Percentiles rank a stretch among this genome's conserved stretches.
These are phyloP conservation scores for Diprion similis DNA, from an alignment of 1,140 invertebrate species.

Conservation along the genomic window DNA sequence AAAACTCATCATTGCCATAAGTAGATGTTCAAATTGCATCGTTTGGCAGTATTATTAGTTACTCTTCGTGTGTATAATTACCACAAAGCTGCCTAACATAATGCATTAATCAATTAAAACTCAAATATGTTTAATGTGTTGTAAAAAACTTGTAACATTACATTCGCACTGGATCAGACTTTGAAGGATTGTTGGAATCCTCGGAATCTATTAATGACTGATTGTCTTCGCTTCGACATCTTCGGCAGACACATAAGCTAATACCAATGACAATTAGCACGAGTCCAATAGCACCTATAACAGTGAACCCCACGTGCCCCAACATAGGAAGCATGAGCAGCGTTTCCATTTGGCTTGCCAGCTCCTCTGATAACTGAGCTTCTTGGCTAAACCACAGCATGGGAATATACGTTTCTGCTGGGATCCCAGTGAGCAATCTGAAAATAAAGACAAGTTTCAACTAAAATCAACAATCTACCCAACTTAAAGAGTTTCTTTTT, in stretches of 20 bases:
- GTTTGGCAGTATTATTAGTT: too few relatives aligned
- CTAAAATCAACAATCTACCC: constrained; percentile 14
- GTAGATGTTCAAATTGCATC: too few relatives aligned
- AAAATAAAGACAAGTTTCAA: constrained; percentile 32
- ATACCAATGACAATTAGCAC: constrained; percentile 58
- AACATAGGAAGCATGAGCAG: constrained; percentile 59
- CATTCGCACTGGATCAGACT: background rate
- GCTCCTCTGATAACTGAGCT: constrained; percentile 66
- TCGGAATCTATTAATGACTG: constrained; percentile 10
- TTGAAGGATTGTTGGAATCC: constrained; percentile 25
- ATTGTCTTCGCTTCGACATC: background rate
- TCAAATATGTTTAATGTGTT: background rate
- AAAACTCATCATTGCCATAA: too few relatives aligned
- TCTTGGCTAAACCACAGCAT: constrained; percentile 80
- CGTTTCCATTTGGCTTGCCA: constrained; percentile 65
- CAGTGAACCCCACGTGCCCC: constrained; percentile 62
- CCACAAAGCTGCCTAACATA: too few relatives aligned
- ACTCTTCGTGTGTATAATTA: too few relatives aligned
- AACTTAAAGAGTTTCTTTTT: constrained; percentile 14
- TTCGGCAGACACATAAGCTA: constrained; percentile 39
- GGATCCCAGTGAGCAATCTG: constrained; percentile 65
- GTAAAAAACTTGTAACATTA: background rate
- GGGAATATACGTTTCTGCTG: constrained; percentile 66
- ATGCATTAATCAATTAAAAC: background rate
- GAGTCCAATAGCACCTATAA: constrained; percentile 60